phyloP scores from a whole-genome alignment of 2,888 invertebrate genomes.

The Tholera decimalis region DNA sequence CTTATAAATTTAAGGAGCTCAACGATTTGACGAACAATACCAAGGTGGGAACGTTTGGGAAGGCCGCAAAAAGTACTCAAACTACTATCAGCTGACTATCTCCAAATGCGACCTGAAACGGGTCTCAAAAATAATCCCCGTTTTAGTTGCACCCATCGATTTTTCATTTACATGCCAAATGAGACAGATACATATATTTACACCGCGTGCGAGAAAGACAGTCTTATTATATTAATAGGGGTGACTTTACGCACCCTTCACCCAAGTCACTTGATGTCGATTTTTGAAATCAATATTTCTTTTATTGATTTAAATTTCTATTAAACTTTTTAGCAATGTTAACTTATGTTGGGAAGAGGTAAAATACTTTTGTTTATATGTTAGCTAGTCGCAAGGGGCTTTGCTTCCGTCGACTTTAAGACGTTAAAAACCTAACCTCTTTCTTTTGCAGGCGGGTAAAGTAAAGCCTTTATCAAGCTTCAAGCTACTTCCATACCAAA shows the following conservation, averaged over 20 bases:
- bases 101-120: background rate
- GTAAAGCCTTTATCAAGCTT: too few relatives aligned
- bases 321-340: conserved; percentile 14
- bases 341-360: background rate
- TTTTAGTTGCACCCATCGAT: conserved; percentile 71
- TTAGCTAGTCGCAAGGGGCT: too few relatives aligned
- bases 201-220: conserved; percentile 72
- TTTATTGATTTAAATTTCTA: conserved; percentile 27
- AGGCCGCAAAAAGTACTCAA: too few relatives aligned
- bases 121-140: conserved; percentile 40
- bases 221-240: conserved; percentile 77
- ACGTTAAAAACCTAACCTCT: too few relatives aligned
- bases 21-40: too few relatives aligned
- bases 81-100: background rate
- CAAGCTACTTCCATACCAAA: too few relatives aligned
- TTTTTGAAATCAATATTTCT: conserved; percentile 63
- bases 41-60: too few relatives aligned
- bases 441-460: too few relatives aligned
- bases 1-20: too few relatives aligned
- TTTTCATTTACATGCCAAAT: conserved; percentile 82
- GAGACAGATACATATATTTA: conserved; percentile 64
- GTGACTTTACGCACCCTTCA: conserved; percentile 72
- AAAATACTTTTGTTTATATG: background rate
- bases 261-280: conserved; percentile 50
- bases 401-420: too few relatives aligned